These are phyloP conservation scores for Lates japonicus DNA, from an alignment of 2,797 vertebrate species.

Conservation along the genomic window DNA sequence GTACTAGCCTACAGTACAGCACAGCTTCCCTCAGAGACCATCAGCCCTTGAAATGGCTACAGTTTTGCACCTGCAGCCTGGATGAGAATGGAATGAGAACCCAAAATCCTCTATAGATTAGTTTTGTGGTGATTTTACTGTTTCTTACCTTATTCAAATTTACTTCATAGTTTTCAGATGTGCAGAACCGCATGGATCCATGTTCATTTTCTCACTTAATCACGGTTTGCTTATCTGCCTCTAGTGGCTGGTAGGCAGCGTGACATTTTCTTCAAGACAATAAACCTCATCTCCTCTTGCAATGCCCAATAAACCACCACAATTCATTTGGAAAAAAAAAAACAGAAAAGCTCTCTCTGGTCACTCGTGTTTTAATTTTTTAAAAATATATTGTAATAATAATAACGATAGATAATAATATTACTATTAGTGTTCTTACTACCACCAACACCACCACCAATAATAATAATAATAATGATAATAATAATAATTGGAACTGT, in stretches of 20 bases:
- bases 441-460: no score
- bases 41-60: background rate
- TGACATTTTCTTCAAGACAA: background rate
- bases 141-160: background rate
- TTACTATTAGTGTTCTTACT: no score
- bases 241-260: background rate
- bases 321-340: background rate
- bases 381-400: background rate
- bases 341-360: background rate
- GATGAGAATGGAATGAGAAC: background rate
- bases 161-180: background rate
- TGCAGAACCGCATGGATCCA: background rate
- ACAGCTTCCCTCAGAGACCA: conserved; percentile 4
- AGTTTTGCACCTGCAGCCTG: background rate
- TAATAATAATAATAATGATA: no score
- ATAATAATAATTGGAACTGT: background rate
- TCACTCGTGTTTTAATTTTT: background rate
- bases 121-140: background rate
- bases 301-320: background rate
- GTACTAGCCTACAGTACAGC: conserved; percentile 27
- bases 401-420: no score
- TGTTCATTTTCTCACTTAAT: background rate
- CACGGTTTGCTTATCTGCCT: conserved; percentile 6
- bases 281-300: background rate
- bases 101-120: background rate